These are phyloP conservation scores for Neosalanx taihuensis DNA, from an alignment of 2,797 vertebrate species.

Conservation along the genomic window DNA sequence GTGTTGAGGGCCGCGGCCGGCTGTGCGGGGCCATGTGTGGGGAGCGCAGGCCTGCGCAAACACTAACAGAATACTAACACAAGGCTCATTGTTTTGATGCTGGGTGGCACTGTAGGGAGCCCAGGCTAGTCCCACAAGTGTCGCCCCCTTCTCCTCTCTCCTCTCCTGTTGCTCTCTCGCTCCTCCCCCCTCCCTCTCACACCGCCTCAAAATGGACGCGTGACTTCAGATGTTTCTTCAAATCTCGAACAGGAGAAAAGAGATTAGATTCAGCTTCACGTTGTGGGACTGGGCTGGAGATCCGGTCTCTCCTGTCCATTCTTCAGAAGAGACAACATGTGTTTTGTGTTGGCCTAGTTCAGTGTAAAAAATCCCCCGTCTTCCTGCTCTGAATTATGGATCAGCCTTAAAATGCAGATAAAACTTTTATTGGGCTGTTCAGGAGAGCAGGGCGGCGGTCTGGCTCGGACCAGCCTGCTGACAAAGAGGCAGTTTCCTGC, in stretches of 20 bases:
- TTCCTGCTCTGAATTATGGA: constrained; percentile 74
- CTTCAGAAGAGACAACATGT: constrained; percentile 38
- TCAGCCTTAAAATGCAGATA: constrained; percentile 76
- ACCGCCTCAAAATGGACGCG: neutral
- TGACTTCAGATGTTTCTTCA: neutral
- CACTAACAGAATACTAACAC: constrained; percentile 76
- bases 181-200: constrained; percentile 21
- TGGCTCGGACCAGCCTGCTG: constrained; percentile 62
- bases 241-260: neutral
- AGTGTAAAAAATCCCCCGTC: constrained; percentile 69
- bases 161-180: constrained; percentile 32
- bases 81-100: constrained; percentile 70
- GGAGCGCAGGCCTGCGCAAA: constrained; percentile 57
- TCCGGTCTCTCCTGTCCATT: neutral
- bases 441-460: constrained; percentile 62
- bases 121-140: constrained; percentile 48
- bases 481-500: constrained; percentile 75
- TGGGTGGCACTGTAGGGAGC: constrained; percentile 62
- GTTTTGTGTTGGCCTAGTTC: constrained; percentile 61
- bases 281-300: neutral
- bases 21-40: constrained; percentile 46
- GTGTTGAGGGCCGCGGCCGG: neutral
- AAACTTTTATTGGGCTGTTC: constrained; percentile 75
- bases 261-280: neutral
- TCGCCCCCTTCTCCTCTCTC: constrained; percentile 19